phyloP scores from a whole-genome alignment of 2,113 vertebrate genomes.

The Leucopternis melanops region DNA sequence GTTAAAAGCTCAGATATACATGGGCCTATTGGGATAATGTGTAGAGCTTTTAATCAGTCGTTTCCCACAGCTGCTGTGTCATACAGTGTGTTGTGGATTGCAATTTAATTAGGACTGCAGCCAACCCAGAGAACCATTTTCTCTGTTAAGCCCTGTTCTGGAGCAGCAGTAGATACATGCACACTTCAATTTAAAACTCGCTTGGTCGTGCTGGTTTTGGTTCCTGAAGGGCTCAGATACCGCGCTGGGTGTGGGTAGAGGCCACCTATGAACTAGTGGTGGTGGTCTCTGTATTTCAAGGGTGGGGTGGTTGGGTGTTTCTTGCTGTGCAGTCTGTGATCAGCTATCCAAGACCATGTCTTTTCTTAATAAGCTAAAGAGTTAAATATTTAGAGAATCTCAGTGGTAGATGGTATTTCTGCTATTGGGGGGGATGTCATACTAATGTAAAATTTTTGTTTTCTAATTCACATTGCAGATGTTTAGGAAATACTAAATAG shows the following conservation, averaged over 20 bases:
- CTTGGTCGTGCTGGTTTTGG: neutral
- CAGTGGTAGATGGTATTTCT: neutral
- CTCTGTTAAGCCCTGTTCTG: neutral
- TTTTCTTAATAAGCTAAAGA: neutral
- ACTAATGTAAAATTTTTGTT: neutral
- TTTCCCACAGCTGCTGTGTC: neutral
- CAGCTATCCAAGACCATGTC: neutral
- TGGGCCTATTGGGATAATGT: neutral
- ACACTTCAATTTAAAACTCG: fast-evolving
- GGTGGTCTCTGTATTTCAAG: neutral
- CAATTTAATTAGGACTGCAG: neutral
- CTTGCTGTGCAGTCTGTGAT: neutral
- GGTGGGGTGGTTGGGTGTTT: neutral
- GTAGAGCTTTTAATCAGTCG: neutral
- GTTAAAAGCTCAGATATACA: neutral
- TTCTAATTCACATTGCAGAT: neutral
- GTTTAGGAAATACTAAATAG: neutral
- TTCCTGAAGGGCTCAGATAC: neutral
- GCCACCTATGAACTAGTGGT: fast-evolving
- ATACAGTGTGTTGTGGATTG: neutral
- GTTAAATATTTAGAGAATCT: neutral
- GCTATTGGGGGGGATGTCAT: neutral
- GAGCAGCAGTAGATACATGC: fast-evolving
- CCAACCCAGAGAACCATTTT: neutral
- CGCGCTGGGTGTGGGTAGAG: neutral